These are phyloP conservation scores for Idris sp. DNA, from an alignment of 1,140 invertebrate species.

Conservation along the genomic window DNA sequence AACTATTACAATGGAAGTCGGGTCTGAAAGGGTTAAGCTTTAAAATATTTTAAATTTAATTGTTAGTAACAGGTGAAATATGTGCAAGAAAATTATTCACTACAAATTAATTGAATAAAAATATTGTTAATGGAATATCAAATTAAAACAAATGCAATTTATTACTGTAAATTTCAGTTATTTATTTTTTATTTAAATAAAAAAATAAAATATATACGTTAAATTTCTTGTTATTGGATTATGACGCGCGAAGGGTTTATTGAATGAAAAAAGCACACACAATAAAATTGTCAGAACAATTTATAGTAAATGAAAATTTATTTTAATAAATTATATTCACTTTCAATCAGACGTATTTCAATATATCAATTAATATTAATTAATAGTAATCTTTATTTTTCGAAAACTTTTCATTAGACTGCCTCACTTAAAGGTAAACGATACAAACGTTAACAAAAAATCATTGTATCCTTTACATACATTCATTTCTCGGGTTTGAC, in stretches of 20 bases:
- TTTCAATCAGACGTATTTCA: constrained; percentile 61
- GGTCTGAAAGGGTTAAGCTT: no score
- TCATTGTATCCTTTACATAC: constrained; percentile 56
- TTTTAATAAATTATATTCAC: constrained; percentile 61
- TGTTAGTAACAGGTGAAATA: no score
- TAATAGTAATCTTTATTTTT: constrained; percentile 64
- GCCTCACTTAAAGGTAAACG: constrained; percentile 58
- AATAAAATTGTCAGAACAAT: constrained; percentile 7
- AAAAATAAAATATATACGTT: not conserved
- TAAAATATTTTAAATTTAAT: no score
- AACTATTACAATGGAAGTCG: no score
- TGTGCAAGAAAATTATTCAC: no score
- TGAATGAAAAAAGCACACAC: constrained; percentile 6
- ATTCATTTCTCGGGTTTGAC: constrained; percentile 48
- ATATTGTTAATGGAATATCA: no score
- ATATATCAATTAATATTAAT: constrained; percentile 63
- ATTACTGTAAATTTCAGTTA: no score
- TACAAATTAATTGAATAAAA: no score
- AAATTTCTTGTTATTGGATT: not conserved
- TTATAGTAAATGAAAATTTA: constrained; percentile 52
- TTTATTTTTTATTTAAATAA: no score
- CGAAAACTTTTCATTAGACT: constrained; percentile 63
- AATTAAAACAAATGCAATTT: no score
- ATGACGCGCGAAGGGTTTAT: constrained; percentile 26
- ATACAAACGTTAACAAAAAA: constrained; percentile 62